Evolutionary conservation across 2,113 vertebrate genomes (phyloP).

Genomic region (Rhinichthys klamathensis): DNA sequence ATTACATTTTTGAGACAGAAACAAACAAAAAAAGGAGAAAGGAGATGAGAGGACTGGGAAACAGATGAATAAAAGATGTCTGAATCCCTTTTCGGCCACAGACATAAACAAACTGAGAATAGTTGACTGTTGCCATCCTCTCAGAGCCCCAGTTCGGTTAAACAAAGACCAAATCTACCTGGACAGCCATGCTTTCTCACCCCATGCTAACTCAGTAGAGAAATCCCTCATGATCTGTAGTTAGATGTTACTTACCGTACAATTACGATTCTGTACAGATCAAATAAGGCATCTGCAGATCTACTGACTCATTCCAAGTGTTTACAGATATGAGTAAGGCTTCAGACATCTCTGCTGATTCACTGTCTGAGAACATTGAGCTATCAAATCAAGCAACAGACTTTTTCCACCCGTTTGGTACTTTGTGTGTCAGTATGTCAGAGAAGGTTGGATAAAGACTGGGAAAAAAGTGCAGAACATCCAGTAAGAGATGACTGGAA

Average conservation of each 20-base stretch:
- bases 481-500: constrained; percentile 43
- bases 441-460: constrained; percentile 24
- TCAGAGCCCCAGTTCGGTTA: not conserved
- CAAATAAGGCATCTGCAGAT: constrained; percentile 31
- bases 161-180: constrained; percentile 33
- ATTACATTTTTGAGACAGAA: constrained; percentile 5
- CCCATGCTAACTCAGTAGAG: not conserved
- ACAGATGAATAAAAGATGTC: constrained; percentile 9
- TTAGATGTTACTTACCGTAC: not conserved
- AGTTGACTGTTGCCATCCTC: constrained; percentile 6
- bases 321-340: constrained; percentile 63
- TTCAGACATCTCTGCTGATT: constrained; percentile 65
- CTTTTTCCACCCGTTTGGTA: constrained; percentile 41
- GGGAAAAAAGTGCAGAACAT: constrained; percentile 32
- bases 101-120: constrained; percentile 35
- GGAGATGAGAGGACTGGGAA: constrained; percentile 1
- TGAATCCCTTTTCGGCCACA: constrained; percentile 47
- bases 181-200: not conserved
- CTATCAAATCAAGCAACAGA: not conserved
- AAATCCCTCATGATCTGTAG: not conserved
- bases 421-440: constrained; percentile 52
- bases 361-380: constrained; percentile 63
- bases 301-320: constrained; percentile 62
- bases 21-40: constrained; percentile 19
- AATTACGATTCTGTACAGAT: not conserved